Evolutionary conservation across 2,888 invertebrate genomes (phyloP).

Genomic region (Volucella zonaria): DNA sequence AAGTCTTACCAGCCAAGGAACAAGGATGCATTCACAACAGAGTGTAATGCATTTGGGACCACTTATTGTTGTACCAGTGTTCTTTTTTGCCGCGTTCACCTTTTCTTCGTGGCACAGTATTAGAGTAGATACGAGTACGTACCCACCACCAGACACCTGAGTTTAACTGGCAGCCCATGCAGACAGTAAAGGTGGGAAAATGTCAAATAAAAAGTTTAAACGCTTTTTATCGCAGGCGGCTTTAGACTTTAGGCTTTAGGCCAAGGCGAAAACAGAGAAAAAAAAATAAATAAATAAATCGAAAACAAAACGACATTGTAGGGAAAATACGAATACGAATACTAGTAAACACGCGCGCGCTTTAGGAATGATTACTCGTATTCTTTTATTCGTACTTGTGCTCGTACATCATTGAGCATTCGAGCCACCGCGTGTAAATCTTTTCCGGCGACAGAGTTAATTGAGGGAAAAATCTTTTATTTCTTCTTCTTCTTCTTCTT

Average conservation of each 20-base stretch:
- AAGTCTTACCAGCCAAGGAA: background rate
- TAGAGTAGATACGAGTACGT: background rate
- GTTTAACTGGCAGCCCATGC: constrained; percentile 73
- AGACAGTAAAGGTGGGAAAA: constrained; percentile 82
- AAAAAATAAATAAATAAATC: constrained; percentile 11
- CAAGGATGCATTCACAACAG: constrained; percentile 38
- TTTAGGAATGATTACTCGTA: constrained; percentile 9
- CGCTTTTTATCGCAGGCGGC: constrained; percentile 71
- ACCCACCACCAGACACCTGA: constrained; percentile 58
- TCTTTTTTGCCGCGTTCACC: constrained; percentile 14
- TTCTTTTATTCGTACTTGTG: too few species aligned
- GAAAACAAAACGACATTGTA: background rate
- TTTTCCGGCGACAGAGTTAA: constrained; percentile 54
- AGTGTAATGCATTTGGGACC: constrained; percentile 70
- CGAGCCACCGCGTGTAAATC: constrained; percentile 41
- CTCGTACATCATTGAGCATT: constrained; percentile 13
- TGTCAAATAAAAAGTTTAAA: constrained; percentile 78
- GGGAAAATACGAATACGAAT: background rate
- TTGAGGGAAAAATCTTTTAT: constrained; percentile 52
- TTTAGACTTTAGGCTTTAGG: constrained; percentile 5
- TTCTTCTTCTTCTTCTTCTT: background rate
- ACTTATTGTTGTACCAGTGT: constrained; percentile 72
- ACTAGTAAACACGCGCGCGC: constrained; percentile 14
- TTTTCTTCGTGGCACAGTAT: constrained; percentile 14
- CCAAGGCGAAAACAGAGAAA: background rate